phyloP scores from a whole-genome alignment of 2,888 invertebrate genomes.

The Tortricodes alternella region DNA sequence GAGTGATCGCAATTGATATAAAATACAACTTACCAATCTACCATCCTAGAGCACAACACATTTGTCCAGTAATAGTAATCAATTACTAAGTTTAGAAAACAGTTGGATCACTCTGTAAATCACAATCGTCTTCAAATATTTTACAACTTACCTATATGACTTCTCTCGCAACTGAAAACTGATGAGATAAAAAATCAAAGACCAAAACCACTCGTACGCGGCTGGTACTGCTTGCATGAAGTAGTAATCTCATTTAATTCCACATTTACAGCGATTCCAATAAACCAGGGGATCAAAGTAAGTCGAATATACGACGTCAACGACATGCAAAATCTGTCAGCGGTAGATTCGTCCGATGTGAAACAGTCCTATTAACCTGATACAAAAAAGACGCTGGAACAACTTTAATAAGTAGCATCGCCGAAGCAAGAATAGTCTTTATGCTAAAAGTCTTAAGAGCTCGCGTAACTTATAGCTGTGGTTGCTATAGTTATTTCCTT shows the following conservation, averaged over 20 bases:
- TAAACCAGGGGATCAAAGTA: constrained; percentile 14
- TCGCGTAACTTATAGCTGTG: not conserved
- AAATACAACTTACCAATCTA: no score
- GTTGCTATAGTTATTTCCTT: constrained; percentile 28
- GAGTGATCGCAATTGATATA: no score
- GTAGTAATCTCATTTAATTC: not conserved
- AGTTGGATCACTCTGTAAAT: no score
- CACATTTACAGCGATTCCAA: not conserved
- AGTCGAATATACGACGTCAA: not conserved
- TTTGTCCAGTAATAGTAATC: no score
- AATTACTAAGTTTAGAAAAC: no score
- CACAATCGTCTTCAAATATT: no score
- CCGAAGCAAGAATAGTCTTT: no score
- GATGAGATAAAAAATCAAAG: not conserved
- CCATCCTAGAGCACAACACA: no score
- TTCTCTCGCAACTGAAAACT: no score
- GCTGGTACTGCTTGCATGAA: not conserved
- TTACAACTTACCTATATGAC: no score
- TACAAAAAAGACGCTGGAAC: not conserved
- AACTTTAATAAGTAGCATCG: no score
- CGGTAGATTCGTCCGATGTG: constrained; percentile 8
- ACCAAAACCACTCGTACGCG: constrained; percentile 14
- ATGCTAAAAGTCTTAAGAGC: no score
- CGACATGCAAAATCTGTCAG: constrained; percentile 11
- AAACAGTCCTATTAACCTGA: constrained; percentile 7